A percentile compares a stretch with the other conserved stretches of the same genome.
Conservation (phyloP, 2,888 invertebrate genomes). For the Lochmaea crataegi region DNA sequence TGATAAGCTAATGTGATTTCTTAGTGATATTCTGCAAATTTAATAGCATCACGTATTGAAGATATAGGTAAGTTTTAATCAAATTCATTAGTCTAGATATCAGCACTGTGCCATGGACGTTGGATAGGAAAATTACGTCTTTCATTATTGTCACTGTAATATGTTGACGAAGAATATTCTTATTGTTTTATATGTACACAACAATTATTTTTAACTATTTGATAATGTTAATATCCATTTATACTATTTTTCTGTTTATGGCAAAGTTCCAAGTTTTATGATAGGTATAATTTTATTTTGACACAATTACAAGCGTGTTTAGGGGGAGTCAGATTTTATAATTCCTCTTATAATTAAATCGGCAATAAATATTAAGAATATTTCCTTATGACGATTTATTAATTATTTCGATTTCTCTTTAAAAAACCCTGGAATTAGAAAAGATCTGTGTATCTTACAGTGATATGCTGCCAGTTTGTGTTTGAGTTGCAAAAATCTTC, state of each 20-base stretch:
- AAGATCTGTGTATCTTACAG: too few species aligned
- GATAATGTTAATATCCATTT: neutral
- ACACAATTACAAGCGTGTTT: neutral
- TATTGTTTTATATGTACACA: neutral
- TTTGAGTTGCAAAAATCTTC: too few species aligned
- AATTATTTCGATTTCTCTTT: too few species aligned
- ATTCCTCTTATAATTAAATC: too few species aligned
- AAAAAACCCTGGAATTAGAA: too few species aligned
- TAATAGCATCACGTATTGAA: conserved; percentile 63
- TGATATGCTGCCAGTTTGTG: too few species aligned
- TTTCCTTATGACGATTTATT: too few species aligned
- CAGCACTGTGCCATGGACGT: neutral
- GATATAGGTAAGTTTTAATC: conserved; percentile 58
- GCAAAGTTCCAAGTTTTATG: neutral
- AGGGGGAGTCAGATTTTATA: neutral
- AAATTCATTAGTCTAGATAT: neutral
- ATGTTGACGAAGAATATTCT: conserved; percentile 26
- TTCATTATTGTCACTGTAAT: conserved; percentile 2
- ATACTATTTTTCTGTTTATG: neutral
- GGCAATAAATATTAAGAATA: too few species aligned
- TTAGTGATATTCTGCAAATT: conserved; percentile 66
- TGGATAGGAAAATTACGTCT: neutral
- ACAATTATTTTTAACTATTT: neutral
- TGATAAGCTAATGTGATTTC: conserved; percentile 49
- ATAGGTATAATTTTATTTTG: neutral